phyloP scores from a whole-genome alignment of 2,888 invertebrate genomes.

The Geophilus truncorum region DNA sequence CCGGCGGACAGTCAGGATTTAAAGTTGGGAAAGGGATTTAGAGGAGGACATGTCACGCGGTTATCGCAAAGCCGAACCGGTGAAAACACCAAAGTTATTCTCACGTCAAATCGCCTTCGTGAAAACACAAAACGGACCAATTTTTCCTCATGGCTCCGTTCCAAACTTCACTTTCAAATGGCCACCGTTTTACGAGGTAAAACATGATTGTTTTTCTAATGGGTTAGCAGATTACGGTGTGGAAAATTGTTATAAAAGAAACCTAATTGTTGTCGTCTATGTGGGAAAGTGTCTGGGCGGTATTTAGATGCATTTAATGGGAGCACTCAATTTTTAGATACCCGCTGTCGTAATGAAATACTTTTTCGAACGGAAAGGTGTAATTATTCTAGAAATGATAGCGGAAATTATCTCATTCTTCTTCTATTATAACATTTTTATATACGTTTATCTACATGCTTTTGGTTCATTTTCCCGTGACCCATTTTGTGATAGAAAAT shows the following conservation, averaged over 20 bases:
- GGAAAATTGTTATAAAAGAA: too few species aligned
- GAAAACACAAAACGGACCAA: constrained; percentile 29
- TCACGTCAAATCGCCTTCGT: constrained; percentile 32
- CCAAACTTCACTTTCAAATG: constrained; percentile 33
- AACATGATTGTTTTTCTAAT: too few species aligned
- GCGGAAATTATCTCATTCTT: constrained; percentile 6
- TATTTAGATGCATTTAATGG: too few species aligned
- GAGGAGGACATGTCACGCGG: not conserved
- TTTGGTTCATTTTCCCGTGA: constrained; percentile 5
- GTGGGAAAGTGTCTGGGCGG: too few species aligned
- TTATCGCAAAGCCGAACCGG: not conserved
- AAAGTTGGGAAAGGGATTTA: not conserved
- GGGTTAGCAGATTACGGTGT: too few species aligned
- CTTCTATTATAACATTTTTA: not conserved
- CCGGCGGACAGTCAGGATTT: not conserved
- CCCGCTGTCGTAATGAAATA: not conserved
- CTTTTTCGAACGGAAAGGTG: not conserved
- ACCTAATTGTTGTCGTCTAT: too few species aligned
- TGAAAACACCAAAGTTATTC: constrained; percentile 9
- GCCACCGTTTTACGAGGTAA: constrained; percentile 30
- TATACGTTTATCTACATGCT: not conserved
- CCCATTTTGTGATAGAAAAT: not conserved
- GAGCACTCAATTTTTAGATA: not conserved
- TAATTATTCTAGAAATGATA: not conserved
- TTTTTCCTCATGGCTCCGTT: constrained; percentile 31